Evolutionary conservation across 2,888 invertebrate genomes (phyloP), one percentile per base, ranked within the genome.

Genomic region (Amphiduros pacificus): DNA sequence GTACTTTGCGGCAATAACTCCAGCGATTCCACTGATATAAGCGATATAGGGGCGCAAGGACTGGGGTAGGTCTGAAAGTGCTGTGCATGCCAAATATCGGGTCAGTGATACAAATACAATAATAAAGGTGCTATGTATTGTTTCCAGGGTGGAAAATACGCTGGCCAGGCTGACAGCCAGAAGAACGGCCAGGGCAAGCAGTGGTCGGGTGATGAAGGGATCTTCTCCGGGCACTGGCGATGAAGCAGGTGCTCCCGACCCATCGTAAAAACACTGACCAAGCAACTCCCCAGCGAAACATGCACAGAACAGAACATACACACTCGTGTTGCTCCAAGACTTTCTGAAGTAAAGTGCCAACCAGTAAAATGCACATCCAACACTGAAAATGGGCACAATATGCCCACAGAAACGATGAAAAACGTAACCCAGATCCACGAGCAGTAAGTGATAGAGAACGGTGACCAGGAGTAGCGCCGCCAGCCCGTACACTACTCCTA

Each of bases 271-370:
- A 48, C 76, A 71, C 69, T 79, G 79, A 36, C 78, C 78, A 28
- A 79, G 60, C 41, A 75, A 73, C 64, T 82, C 82, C 31, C 80
- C 81, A 28, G 75, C 64, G 64, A 78, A 77, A 67, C 81, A 81
- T 20, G 79, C 77, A 62, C 74, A 76, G 63, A 81, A 80, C 26
- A 80, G 69, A 41, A 79, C 65, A 70, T 80, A 82, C 40, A 81
- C 75, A 71, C 80, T 80, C 17, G 78, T 79, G 32, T 73, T 73
- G 66, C 74, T 78, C 80, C 82, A 82, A 11, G 77, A 74, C 58
- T 77, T 74, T 41, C 81, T 72, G 44, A 80, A 71, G 64, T 74
- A 78, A 48, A 82, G 63, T 2, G 81, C 73, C 51, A 81, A 66
- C 77, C 79, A 79, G 67, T 76, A 79, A 62, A 80, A 82, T 52